Percentiles rank a stretch among this genome's conserved stretches.
phyloP scores from a whole-genome alignment of 1,140 invertebrate species.

The Bombus turneri region DNA sequence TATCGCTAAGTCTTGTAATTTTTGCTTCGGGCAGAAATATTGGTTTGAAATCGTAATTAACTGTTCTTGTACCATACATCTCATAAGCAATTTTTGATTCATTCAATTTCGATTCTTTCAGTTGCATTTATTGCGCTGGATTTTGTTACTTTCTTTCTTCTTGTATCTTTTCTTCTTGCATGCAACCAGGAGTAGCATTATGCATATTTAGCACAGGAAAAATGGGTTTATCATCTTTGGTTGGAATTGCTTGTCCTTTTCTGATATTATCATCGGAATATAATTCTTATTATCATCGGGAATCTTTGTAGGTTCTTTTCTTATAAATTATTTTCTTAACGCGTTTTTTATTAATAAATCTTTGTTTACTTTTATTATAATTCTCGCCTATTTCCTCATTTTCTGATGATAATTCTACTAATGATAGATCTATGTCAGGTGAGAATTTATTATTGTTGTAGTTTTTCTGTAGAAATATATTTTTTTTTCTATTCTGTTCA shows the following conservation, averaged over 20 bases:
- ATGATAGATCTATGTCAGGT: background rate
- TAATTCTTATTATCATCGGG: no score
- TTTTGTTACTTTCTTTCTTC: background rate
- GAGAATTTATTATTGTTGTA: background rate
- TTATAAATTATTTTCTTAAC: background rate
- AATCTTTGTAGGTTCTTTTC: background rate
- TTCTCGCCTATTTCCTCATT: background rate
- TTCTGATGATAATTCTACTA: background rate
- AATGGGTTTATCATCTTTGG: background rate
- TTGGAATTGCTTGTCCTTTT: background rate
- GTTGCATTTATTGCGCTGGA: background rate
- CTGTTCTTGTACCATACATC: constrained; percentile 63
- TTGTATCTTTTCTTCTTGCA: background rate
- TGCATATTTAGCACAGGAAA: background rate
- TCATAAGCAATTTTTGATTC: constrained; percentile 56
- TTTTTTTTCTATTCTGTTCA: background rate
- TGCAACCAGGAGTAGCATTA: background rate
- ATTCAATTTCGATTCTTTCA: background rate
- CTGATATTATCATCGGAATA: no score
- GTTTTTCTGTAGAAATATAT: constrained; percentile 9
- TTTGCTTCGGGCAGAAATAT: constrained; percentile 23
- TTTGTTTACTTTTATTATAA: no score
- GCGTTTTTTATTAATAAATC: background rate
- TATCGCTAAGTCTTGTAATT: constrained; percentile 44
- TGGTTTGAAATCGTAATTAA: constrained; percentile 59